Evolutionary conservation across 2,797 vertebrate species (phyloP).

Genomic region (Gallinago solitaria): DNA sequence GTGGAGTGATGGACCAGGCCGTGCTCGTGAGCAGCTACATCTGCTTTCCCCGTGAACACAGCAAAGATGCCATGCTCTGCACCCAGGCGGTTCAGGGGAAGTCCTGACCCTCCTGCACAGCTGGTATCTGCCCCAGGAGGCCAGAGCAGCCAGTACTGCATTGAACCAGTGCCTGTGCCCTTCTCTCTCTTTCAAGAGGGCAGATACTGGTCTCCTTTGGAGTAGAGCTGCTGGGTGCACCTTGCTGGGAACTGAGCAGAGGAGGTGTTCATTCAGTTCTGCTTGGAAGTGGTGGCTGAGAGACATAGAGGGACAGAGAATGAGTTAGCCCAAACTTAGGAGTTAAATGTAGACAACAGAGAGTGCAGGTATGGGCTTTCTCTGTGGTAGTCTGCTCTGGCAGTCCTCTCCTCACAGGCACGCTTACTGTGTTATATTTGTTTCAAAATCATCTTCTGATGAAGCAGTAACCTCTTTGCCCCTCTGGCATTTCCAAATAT

Average conservation of each 20-base stretch:
- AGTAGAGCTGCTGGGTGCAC: background rate
- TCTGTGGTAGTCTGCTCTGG: background rate
- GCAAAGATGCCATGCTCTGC: background rate
- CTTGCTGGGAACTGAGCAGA: background rate
- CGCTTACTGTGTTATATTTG: background rate
- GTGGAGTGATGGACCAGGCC: background rate
- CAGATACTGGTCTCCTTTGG: rapidly evolving
- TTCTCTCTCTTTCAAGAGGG: background rate
- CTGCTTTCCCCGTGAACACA: rapidly evolving
- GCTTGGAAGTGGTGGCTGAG: background rate
- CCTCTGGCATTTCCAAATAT: conserved; percentile 1
- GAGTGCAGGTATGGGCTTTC: background rate
- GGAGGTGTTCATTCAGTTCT: background rate
- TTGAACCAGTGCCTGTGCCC: background rate
- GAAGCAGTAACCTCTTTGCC: background rate
- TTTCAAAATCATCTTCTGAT: background rate
- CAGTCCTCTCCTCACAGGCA: background rate
- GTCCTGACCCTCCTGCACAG: background rate
- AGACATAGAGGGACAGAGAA: background rate
- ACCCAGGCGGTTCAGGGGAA: rapidly evolving
- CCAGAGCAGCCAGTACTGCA: background rate
- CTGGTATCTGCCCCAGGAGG: background rate
- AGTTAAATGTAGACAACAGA: background rate
- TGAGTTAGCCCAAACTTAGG: background rate
- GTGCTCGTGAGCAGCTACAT: rapidly evolving